Conservation (phyloP, 2,888 invertebrate species). For the Xestobium rufovillosum region DNA sequence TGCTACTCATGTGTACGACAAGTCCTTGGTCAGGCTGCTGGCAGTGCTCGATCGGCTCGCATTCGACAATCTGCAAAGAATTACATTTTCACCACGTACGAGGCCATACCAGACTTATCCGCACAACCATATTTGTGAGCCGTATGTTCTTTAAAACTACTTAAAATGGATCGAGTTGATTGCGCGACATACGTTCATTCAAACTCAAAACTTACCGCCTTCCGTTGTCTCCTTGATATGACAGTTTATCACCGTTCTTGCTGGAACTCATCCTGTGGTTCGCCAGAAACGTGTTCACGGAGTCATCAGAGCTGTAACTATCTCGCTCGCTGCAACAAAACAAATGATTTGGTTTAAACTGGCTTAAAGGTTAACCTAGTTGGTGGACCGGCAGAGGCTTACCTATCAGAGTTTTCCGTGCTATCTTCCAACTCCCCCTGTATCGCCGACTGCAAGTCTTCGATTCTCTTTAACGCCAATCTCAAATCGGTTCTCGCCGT, state of each 20-base stretch:
- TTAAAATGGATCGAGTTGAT: too few relatives aligned
- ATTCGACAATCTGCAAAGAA: conserved; percentile 29
- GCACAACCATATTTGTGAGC: too few relatives aligned
- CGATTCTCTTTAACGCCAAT: conserved; percentile 80
- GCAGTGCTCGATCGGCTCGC: conserved; percentile 37
- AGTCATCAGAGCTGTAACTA: conserved; percentile 60
- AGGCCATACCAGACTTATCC: too few relatives aligned
- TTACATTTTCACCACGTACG: too few relatives aligned
- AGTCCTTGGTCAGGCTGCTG: conserved; percentile 35
- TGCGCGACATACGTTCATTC: too few relatives aligned
- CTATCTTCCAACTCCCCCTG: conserved; percentile 71
- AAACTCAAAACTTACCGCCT: conserved; percentile 25
- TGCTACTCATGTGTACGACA: conserved; percentile 43
- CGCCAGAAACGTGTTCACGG: conserved; percentile 56
- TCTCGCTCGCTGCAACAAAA: conserved; percentile 50
- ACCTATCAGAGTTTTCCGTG: conserved; percentile 63
- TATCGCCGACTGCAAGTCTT: conserved; percentile 87
- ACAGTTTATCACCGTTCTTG: not conserved
- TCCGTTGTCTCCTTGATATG: conserved; percentile 15
- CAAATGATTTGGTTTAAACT: conserved; percentile 7
- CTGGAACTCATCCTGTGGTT: conserved; percentile 48
- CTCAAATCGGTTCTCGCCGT: conserved; percentile 74
- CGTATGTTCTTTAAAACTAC: too few relatives aligned
- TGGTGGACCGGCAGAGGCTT: conserved; percentile 19
- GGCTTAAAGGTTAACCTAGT: conserved; percentile 6